Evolutionary conservation across 2,888 invertebrate species (phyloP).

Genomic region (Drosophila meridiana): DNA sequence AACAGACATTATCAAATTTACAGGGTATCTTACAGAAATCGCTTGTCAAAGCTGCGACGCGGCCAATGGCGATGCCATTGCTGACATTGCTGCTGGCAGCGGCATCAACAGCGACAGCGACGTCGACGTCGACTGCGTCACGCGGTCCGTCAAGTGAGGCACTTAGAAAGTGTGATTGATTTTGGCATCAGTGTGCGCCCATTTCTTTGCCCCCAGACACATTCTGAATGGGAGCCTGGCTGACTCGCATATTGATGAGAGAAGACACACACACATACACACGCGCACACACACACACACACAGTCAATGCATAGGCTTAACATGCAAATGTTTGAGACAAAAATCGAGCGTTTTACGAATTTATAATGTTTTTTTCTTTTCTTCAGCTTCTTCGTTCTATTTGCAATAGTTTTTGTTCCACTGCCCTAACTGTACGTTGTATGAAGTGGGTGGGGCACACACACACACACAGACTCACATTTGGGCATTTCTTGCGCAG

Average conservation of each 20-base stretch:
- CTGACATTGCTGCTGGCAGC: conserved; percentile 15
- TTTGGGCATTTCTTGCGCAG: conserved; percentile 75
- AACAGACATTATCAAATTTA: background rate
- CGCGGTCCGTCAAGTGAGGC: conserved; percentile 33
- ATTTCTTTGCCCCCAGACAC: conserved; percentile 70
- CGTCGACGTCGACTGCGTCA: conserved; percentile 37
- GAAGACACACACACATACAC: conserved; percentile 21
- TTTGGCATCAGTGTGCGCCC: conserved; percentile 77
- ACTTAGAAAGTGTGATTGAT: conserved; percentile 83
- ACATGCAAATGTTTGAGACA: conserved; percentile 11
- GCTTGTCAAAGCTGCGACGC: conserved; percentile 41
- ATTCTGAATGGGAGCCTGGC: conserved; percentile 68
- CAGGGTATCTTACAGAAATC: conserved; percentile 7
- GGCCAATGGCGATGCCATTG: conserved; percentile 22
- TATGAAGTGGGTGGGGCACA: background rate
- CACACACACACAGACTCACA: conserved; percentile 72
- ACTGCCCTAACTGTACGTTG: background rate
- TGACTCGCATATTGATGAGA: conserved; percentile 67
- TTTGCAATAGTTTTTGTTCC: background rate
- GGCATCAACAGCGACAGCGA: background rate
- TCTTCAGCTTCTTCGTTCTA: background rate
- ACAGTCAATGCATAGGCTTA: background rate
- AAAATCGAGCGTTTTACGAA: background rate
- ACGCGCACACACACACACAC: background rate
- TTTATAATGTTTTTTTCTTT: background rate